These are phyloP conservation scores for Paramuricea clavata DNA, from an alignment of 92 coral and sea anemone species.

Conservation along the genomic window DNA sequence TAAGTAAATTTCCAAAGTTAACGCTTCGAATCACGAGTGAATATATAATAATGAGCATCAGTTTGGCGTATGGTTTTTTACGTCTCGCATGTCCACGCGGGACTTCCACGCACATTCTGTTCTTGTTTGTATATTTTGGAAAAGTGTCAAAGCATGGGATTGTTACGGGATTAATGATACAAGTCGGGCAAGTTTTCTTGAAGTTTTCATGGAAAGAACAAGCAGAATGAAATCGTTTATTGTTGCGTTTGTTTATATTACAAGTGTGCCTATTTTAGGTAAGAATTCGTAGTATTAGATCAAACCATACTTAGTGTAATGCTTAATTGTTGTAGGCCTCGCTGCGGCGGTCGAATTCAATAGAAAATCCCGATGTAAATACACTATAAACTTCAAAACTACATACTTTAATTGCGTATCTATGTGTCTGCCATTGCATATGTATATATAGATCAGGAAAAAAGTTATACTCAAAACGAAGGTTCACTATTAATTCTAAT, in stretches of 20 bases:
- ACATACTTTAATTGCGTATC: neutral
- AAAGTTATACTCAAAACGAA: neutral
- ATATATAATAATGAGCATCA: neutral
- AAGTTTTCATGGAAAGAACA: neutral
- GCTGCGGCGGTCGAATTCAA: neutral
- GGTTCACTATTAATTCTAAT: neutral
- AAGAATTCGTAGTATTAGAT: neutral
- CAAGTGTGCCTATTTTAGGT: constrained; percentile 14
- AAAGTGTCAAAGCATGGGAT: neutral
- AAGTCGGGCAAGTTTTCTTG: neutral
- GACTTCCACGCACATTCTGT: constrained; percentile 2
- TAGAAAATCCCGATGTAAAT: neutral
- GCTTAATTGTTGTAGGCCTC: neutral
- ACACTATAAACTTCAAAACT: neutral
- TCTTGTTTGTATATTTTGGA: neutral
- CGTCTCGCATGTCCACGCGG: neutral
- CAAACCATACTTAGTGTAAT: neutral
- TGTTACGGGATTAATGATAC: neutral
- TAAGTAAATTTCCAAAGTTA: neutral
- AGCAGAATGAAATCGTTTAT: neutral
- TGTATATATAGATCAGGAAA: neutral
- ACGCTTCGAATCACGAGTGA: neutral
- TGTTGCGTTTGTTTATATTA: neutral
- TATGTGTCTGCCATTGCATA: neutral
- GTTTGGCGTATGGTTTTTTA: constrained; percentile 2